phyloP scores from a whole-genome alignment of 2,113 vertebrate species.

The Delphinapterus leucas region DNA sequence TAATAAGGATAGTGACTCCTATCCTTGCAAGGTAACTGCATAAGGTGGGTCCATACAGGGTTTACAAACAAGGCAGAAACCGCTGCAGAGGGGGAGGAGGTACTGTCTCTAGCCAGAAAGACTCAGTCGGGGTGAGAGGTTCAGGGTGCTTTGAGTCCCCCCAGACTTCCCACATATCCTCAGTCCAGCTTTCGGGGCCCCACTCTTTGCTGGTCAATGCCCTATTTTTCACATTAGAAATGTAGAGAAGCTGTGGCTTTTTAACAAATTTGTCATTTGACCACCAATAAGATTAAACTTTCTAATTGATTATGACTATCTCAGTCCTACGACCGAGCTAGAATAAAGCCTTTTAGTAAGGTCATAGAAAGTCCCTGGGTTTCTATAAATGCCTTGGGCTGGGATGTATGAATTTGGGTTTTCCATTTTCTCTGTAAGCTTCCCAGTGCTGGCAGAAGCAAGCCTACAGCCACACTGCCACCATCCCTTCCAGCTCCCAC shows the following conservation, averaged over 20 bases:
- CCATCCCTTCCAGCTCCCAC: no score
- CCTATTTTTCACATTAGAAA: neutral
- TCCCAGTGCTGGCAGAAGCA: neutral
- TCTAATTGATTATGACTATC: neutral
- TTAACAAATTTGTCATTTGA: neutral
- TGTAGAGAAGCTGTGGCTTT: neutral
- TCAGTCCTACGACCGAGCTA: neutral
- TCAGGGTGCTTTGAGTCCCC: neutral
- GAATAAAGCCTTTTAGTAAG: neutral
- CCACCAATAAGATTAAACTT: neutral
- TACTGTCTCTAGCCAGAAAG: neutral
- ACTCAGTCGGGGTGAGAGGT: neutral
- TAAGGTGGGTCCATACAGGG: neutral
- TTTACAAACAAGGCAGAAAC: neutral
- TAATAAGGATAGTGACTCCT: neutral
- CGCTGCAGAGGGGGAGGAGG: no score
- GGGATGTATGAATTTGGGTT: neutral
- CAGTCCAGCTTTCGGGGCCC: neutral
- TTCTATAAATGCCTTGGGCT: neutral
- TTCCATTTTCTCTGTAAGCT: neutral
- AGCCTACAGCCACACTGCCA: fast-evolving
- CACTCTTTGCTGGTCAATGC: neutral
- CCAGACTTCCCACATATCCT: neutral
- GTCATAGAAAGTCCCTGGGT: neutral
- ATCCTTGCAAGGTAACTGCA: neutral